Percentiles rank a stretch among this genome's conserved stretches.
These are phyloP conservation scores for Mola mola DNA, from an alignment of 2,113 vertebrate species.

Conservation along the genomic window DNA sequence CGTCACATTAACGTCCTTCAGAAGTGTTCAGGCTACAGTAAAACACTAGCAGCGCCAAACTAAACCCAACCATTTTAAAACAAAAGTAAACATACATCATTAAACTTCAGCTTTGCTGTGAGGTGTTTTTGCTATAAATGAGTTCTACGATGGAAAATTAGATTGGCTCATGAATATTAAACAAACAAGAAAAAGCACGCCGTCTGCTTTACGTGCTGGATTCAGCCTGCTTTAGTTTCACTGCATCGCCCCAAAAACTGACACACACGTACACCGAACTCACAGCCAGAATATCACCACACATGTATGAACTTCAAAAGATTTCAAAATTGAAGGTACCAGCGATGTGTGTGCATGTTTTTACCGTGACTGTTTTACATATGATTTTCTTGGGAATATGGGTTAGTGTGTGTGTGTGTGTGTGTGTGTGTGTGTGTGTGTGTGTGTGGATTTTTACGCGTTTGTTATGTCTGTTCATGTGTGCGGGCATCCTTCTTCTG, in stretches of 20 bases:
- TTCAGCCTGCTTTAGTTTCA: background rate
- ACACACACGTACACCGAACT: background rate
- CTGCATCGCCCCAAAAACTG: no score
- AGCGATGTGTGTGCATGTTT: background rate
- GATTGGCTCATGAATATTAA: constrained; percentile 11
- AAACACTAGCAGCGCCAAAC: no score
- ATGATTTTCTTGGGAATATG: background rate
- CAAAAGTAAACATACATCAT: constrained; percentile 5
- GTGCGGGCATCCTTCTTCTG: no score
- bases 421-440: constrained; percentile 2
- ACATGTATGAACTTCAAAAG: constrained; percentile 11
- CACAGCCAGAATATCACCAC: background rate
- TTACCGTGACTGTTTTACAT: background rate
- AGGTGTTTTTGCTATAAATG: background rate
- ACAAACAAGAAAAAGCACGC: background rate
- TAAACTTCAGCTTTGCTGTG: background rate
- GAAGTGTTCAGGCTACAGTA: no score
- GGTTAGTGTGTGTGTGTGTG: background rate
- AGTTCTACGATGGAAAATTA: background rate
- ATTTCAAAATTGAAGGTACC: constrained; percentile 5
- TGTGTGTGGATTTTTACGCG: constrained; percentile 4
- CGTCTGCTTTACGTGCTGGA: no score
- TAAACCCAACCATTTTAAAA: background rate
- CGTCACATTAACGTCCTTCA: no score
- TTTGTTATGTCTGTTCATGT: no score